A percentile compares a stretch with the other conserved stretches of the same genome.
These are phyloP conservation scores for Anthrax anthrax DNA, from an alignment of 2,888 invertebrate genomes.

Conservation along the genomic window DNA sequence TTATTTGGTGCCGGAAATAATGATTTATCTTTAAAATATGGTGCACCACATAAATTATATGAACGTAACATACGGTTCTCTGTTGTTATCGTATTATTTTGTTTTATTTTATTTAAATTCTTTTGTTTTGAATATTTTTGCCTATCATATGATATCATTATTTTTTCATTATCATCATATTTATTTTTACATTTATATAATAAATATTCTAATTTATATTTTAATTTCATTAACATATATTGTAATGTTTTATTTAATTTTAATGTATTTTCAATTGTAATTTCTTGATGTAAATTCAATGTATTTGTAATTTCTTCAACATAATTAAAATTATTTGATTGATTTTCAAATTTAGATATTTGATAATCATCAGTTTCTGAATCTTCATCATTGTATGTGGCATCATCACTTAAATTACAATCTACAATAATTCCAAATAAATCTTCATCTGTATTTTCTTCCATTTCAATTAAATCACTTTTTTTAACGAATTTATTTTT, in stretches of 20 bases:
- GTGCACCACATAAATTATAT: conserved; percentile 38
- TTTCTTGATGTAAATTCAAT: neutral
- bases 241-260: conserved; percentile 22
- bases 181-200: conserved; percentile 16
- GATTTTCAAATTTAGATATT: too few relatives aligned
- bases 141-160: neutral
- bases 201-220: conserved; percentile 15
- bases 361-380: too few relatives aligned
- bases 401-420: too few relatives aligned
- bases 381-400: too few relatives aligned
- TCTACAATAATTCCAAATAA: too few relatives aligned
- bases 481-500: too few relatives aligned
- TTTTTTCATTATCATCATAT: conserved; percentile 18
- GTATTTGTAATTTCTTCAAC: neutral
- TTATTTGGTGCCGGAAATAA: conserved; percentile 43
- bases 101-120: too few relatives aligned
- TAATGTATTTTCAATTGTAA: conserved; percentile 17
- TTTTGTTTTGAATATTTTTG: too few relatives aligned
- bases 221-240: conserved; percentile 17
- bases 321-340: too few relatives aligned
- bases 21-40: conserved; percentile 51
- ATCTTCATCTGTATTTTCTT: too few relatives aligned
- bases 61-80: conserved; percentile 16
- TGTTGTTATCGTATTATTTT: neutral
- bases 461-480: too few relatives aligned